Evolutionary conservation across 2,113 vertebrate species (phyloP), one percentile per base, ranked within the genome.

Genomic region (Azemiops feae): DNA sequence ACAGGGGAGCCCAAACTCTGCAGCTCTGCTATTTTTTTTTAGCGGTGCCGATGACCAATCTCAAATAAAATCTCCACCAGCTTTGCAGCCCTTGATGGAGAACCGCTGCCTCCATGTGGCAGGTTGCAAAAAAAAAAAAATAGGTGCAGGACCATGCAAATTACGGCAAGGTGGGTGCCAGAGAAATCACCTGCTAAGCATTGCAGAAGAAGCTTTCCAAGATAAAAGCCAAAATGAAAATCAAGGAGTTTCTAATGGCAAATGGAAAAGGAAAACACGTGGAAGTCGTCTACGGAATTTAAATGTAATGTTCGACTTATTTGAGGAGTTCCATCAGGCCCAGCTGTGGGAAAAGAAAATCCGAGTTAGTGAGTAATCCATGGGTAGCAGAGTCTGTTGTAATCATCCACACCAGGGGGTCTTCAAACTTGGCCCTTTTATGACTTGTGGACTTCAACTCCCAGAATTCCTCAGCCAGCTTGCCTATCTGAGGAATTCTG

Each of bases 31-130:
- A 93, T 47, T 47, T 47, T 7, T 5, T 47, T 88, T 30, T 85
- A 34, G 0, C 0, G 74, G 39, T 53, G 50, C 18, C 93, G 91
- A 92, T 87, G 91, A 60, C 58, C 50, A 85, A n/a, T 39, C 52
- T 89, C 10, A 57, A 87, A 1, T 86, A 87, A 93, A n/a, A 4
- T 1, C 54, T 88, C 95, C 53, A 85, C 58, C 58, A 88, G 1
- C 58, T 96, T 96, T 88, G 22, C 91, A 43, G 69, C 90, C 96
- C 96, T 95, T 91, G 14, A 45, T 93, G 91, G 89, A 60, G 93
- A 47, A 97, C 95, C 96, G 93, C 96, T 96, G 96, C 96, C 96
- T 97, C 96, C 96, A 95, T 96, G 95, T 97, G 97, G 95, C 95
- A 74, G 27, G 88, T 34, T 91, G 92, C 43, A 50, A 57, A 57